Evolutionary conservation across 2,797 vertebrate genomes (phyloP), one percentile per base, ranked within the genome.

Genomic region (Sciurus carolinensis): DNA sequence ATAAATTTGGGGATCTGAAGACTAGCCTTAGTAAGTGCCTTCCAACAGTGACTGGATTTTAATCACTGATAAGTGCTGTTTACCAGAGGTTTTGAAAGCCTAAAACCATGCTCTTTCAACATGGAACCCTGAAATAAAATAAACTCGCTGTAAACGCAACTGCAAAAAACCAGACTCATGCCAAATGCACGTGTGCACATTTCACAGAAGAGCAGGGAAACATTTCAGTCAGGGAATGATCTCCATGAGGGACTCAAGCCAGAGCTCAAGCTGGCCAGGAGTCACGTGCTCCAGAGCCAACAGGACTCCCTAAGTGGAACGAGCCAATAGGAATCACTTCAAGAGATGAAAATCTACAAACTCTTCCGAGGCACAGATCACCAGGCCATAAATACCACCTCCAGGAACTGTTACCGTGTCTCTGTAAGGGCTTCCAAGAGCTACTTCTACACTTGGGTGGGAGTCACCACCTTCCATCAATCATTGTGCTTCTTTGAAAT

Each of bases 121-220:
- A 57, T 11, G 30, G 64, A 85, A 69, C 67, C 47, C 66, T 39
- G 1, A 84, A 88, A 85, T 59, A 85, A 75, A 91, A 84, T 20
- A 71, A 69, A 76, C 0, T n/a, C 72, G 36, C 3, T 42, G 84
- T 82, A 88, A 83, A 89, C 12, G 1, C 66, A 9, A 42, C 71
- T n/a, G 28, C 39, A 92, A 79, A 30, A 57, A 80, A 17, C 54
- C 67, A 87, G 62, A n/a, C 50, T 66, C 28, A 2, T 1, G n/a
- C 77, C 86, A 94, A 93, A 71, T 22, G 62, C 52, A 81, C 47
- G 59, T 47, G 66, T 91, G 83, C 86, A 80, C 76, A 77, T 95
- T 93, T 95, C 92, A 83, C 52, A 52, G 72, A 81, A 91, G 76
- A n/a, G 72, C 67, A 50, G 71, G 47, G 72, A 91, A 76, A 75